Conservation (phyloP, 2,888 invertebrate genomes). For the Ochlodes sylvanus region DNA sequence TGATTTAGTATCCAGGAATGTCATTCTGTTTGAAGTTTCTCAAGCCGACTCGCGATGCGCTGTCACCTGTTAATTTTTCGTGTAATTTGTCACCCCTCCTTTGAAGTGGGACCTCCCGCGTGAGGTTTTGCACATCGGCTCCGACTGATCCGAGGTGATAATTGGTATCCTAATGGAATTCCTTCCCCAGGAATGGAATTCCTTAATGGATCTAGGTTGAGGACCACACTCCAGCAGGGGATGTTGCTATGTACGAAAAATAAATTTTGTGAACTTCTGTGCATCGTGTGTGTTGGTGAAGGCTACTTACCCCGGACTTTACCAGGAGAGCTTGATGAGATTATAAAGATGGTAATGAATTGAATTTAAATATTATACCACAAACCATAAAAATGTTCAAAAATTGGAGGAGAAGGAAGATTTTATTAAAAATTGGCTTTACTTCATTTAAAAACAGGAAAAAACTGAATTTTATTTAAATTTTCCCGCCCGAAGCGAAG, state of each 20-base stretch:
- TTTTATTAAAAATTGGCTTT: no score
- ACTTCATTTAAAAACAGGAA: no score
- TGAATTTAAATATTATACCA: no score
- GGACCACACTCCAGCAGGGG: background rate
- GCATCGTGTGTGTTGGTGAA: background rate
- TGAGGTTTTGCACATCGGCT: background rate
- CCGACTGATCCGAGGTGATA: conserved; percentile 27
- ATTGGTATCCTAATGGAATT: conserved; percentile 32
- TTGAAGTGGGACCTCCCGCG: conserved; percentile 48
- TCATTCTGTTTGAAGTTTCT: conserved; percentile 13
- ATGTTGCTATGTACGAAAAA: background rate
- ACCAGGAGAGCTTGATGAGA: no score
- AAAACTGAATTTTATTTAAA: no score
- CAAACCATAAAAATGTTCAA: no score
- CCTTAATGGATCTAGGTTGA: conserved; percentile 17
- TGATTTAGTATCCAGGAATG: background rate
- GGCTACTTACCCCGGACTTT: no score
- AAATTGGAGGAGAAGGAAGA: no score
- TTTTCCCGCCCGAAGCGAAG: no score
- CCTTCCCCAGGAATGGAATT: background rate
- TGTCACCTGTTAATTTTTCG: conserved; percentile 41
- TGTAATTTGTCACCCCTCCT: conserved; percentile 48
- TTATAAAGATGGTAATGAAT: no score
- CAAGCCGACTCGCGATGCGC: background rate
- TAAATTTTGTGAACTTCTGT: background rate